Base-by-base conservation (phyloP, 2,797 vertebrate species). In the Odontamblyopus rebecca region DNA sequence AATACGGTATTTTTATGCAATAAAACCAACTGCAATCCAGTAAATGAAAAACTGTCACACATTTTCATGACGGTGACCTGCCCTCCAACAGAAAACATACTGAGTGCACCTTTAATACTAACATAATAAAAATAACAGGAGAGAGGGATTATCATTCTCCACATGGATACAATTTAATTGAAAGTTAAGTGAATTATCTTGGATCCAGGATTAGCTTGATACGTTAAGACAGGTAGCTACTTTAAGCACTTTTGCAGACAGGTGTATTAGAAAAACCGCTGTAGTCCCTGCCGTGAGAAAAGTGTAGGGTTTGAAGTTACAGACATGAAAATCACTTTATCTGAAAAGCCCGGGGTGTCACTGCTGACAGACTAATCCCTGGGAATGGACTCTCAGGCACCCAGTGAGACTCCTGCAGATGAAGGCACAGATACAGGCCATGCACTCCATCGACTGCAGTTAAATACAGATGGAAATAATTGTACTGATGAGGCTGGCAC, bases 311-410 rank as follows among this genome's bases (percentile, higher is more conserved):
- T 85, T 85, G 86, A 70, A 87, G 84, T 79, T 71, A 84, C 78
- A 85, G 82, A 86, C 84, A 85, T 88, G 84, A 84, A 82, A 77
- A 86, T 85, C 83, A 84, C 79, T 91, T 90, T 82, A 89, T 89
- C 85, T 85, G 27, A 60, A 83, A 78, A 56, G 85, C 86, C 84
- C 70, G 12, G 27, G 82, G 89, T 81, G 82, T 83, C 54, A 75
- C 78, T 72, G 83, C 77, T 79, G 84, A 92, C 87, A 88, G 84
- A 81, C 81, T 89, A 88, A 92, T 89, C 86, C 88, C 83, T 79
- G 69, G 11, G 83, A 85, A 84, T 70, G 76, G 57, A 75, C 32
- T 68, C 75, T 71, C 56, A 73, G 56, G 26, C 57, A 48, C 67
- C 56, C 54, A 1, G 15, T 68, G 75, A 71, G 81, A 79, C 82